Evolutionary conservation across 2,797 vertebrate genomes (phyloP), one percentile per base, ranked within the genome.

Genomic region (Manis crassicaudata): DNA sequence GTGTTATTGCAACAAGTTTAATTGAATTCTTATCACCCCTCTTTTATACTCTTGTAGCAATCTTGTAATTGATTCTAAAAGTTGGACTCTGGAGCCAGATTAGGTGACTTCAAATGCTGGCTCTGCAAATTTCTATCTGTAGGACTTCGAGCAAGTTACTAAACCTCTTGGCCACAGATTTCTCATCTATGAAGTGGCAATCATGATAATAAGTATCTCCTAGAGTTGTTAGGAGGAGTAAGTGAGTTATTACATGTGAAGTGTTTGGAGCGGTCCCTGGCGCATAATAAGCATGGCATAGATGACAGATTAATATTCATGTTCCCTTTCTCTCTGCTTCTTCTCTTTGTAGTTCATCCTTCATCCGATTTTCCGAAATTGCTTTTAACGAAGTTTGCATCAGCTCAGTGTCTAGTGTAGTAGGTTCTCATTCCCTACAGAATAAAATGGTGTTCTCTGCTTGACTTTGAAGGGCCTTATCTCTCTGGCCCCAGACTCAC

Each of bases 341-440:
- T 7, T 56, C 18, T 80, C 50, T 75, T 76, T 77, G 13, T 76
- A 63, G 10, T 8, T 43, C 25, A 79, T 86, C 52, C 43, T 96
- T 72, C 29, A 35, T 62, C 32, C 70, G 56, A n/a, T 73, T 81
- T 88, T 76, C 79, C 29, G 35, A 73, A 76, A 95, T 73, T 81
- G 6, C 32, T 56, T 75, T 90, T 90, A 25, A 83, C 25, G 87
- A 87, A 90, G 32, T 12, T 95, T 86, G 84, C n/a, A 90, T 88
- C 60, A 88, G 60, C 60, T 75, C 20, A 32, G 43, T 56, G 92
- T 79, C 54, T 13, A 72, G 54, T 67, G 76, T 80, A 72, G 37
- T 35, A 35, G n/a, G 10, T 62, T 4, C 3, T 63, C 72, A 40
- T 70, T 72, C 60, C 40, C 35, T 65, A 27, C 1, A 35, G 50